Evolutionary conservation across 2,113 vertebrate genomes (phyloP).

Genomic region (Psilopsiagon aurifrons): DNA sequence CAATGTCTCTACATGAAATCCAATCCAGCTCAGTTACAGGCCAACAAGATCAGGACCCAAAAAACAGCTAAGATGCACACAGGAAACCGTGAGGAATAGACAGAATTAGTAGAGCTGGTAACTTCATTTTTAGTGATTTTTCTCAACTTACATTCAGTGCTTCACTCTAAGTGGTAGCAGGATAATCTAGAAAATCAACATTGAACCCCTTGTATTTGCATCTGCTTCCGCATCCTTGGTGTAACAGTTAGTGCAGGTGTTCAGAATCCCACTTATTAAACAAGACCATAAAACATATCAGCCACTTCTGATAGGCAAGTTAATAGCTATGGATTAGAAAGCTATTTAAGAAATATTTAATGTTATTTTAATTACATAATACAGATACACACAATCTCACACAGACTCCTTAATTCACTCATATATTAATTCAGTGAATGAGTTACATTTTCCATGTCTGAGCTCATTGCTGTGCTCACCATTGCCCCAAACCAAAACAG

Average conservation of each 20-base stretch:
- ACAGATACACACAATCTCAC: background rate
- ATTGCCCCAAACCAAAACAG: background rate
- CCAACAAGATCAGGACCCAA: background rate
- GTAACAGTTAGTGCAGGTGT: background rate
- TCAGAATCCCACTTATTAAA: background rate
- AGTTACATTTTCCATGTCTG: background rate
- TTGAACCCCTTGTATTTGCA: background rate
- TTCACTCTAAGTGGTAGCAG: background rate
- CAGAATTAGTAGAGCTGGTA: background rate
- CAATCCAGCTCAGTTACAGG: background rate
- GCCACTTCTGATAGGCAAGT: background rate
- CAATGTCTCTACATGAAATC: background rate
- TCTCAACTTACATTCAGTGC: background rate
- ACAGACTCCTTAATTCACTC: background rate
- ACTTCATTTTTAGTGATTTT: background rate
- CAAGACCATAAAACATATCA: background rate
- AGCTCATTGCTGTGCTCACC: background rate
- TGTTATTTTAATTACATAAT: background rate
- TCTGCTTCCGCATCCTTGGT: background rate
- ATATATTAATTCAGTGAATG: background rate
- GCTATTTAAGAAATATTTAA: background rate
- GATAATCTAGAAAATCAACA: background rate
- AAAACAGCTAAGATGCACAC: background rate
- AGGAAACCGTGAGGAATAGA: background rate
- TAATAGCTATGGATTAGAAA: background rate